Percentiles rank a stretch among this genome's conserved stretches.
Conservation (phyloP, 2,888 invertebrate genomes). For the Euspilapteryx auroguttella region DNA sequence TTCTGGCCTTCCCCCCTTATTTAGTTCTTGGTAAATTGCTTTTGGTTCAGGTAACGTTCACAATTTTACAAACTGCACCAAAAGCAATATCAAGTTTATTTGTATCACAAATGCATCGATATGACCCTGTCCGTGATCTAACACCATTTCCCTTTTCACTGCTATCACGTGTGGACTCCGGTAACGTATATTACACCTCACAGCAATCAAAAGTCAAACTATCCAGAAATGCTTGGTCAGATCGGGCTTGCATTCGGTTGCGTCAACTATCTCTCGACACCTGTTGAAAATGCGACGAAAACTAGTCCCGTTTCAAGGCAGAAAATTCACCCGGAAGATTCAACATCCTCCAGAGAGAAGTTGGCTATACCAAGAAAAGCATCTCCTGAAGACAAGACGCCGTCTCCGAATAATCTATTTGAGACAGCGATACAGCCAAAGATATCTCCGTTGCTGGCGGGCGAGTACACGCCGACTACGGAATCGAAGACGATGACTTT, state of each 20-base stretch:
- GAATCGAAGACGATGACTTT: conserved; percentile 46
- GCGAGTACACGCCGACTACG: conserved; percentile 34
- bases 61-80: no score
- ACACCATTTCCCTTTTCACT: conserved; percentile 17
- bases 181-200: conserved; percentile 13
- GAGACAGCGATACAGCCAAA: conserved; percentile 38
- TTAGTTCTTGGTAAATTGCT: no score
- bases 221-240: conserved; percentile 57
- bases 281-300: conserved; percentile 18
- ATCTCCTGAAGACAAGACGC: conserved; percentile 37
- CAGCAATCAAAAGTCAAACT: conserved; percentile 55
- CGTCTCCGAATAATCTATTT: conserved; percentile 23
- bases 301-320: conserved; percentile 29
- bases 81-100: no score
- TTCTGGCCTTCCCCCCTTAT: no score
- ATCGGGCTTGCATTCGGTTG: conserved; percentile 56
- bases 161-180: conserved; percentile 15
- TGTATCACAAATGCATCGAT: no score
- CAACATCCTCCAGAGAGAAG: conserved; percentile 31
- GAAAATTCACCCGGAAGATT: conserved; percentile 43
- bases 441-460: conserved; percentile 41
- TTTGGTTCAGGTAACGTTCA: no score
- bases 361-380: conserved; percentile 27
- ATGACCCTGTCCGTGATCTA: no score
- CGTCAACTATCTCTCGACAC: conserved; percentile 49